Conservation (phyloP, 2,888 invertebrate species). For the Atrina japonica region DNA sequence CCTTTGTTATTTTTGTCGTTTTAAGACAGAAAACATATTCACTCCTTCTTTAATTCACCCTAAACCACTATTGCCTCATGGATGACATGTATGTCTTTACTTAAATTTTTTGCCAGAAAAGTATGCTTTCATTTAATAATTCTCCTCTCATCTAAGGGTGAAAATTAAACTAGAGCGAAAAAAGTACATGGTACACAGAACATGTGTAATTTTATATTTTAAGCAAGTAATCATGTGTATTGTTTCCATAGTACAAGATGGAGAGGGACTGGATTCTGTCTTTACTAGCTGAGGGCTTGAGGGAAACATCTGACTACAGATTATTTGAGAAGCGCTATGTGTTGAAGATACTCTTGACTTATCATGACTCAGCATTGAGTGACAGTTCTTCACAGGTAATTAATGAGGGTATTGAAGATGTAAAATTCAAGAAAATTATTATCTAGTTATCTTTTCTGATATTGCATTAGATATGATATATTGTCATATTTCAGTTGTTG, state of each 20-base stretch:
- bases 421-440: neutral
- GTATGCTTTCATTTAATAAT: too few species aligned
- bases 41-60: too few species aligned
- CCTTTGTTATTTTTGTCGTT: too few species aligned
- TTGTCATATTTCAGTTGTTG: too few species aligned
- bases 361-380: constrained; percentile 67
- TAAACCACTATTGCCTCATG: too few species aligned
- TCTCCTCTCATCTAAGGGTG: too few species aligned
- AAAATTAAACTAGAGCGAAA: too few species aligned
- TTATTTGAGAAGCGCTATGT: constrained; percentile 88
- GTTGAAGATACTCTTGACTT: constrained; percentile 89
- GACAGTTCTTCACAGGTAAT: constrained; percentile 61
- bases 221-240: neutral
- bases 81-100: too few species aligned
- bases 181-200: too few species aligned
- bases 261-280: constrained; percentile 90
- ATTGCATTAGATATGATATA: too few species aligned
- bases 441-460: neutral
- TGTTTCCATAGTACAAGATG: constrained; percentile 80
- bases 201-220: neutral
- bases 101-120: too few species aligned
- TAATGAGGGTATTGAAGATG: neutral
- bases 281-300: constrained; percentile 88
- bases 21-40: too few species aligned
- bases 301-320: constrained; percentile 88